A percentile compares a stretch with the other conserved stretches of the same genome.
Conservation (phyloP, 2,797 vertebrate species). For the Xenops minutus region DNA sequence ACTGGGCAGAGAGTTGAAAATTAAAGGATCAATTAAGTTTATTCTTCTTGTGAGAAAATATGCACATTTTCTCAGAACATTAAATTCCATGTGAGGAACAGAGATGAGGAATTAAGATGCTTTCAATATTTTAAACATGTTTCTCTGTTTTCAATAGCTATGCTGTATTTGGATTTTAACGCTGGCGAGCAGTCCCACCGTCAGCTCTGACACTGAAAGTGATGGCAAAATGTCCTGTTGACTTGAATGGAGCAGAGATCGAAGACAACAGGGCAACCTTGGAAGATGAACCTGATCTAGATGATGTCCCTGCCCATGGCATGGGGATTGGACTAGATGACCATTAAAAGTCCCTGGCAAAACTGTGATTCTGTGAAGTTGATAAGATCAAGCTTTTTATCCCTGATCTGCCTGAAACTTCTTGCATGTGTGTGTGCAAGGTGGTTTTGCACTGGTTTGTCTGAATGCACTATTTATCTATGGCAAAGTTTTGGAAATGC, state of each 20-base stretch:
- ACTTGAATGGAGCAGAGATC: neutral
- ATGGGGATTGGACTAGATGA: neutral
- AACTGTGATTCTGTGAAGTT: neutral
- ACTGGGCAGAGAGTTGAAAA: conserved; percentile 30
- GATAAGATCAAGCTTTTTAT: neutral
- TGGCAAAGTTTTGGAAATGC: neutral
- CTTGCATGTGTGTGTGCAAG: neutral
- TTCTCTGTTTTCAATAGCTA: neutral
- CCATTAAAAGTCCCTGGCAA: neutral
- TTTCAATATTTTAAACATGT: neutral
- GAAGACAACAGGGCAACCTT: neutral
- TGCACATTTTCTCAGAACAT: conserved; percentile 2
- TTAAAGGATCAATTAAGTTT: conserved; percentile 52
- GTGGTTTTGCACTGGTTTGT: neutral
- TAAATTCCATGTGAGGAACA: conserved; percentile 1
- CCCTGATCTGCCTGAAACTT: neutral
- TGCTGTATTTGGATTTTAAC: neutral
- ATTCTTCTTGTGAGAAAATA: conserved; percentile 38
- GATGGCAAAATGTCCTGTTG: neutral
- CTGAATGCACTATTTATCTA: neutral
- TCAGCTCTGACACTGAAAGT: neutral
- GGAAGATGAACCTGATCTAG: neutral
- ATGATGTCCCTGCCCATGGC: neutral
- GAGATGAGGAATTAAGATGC: neutral
- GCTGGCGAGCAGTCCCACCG: neutral